Conservation (phyloP, 1,140 invertebrate species). For the Eriosoma lanigerum region DNA sequence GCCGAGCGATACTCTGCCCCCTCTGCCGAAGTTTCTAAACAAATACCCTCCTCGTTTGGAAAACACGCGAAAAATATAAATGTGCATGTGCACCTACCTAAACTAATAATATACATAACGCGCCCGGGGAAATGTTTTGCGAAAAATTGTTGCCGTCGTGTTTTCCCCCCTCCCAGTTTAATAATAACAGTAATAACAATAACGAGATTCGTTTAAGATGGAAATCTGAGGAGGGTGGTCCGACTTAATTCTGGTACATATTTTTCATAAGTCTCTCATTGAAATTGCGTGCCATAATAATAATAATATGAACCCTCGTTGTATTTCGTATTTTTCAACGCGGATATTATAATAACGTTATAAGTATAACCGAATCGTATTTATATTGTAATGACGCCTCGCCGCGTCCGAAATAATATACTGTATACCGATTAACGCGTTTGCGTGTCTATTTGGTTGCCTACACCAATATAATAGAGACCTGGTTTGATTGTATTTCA, state of each 20-base stretch:
- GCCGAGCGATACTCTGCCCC: too few relatives aligned
- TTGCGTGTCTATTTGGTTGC: slow-evolving; percentile 14
- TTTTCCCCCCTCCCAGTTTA: neutral
- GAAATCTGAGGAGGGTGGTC: slow-evolving; percentile 32
- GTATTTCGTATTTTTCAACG: neutral
- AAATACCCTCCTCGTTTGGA: slow-evolving; percentile 21
- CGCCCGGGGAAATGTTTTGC: slow-evolving; percentile 18
- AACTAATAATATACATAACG: neutral
- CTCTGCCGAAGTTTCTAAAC: slow-evolving; percentile 27
- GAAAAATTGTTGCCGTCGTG: neutral
- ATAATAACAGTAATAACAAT: slow-evolving; percentile 50
- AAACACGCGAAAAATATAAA: slow-evolving; percentile 34
- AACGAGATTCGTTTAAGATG: slow-evolving; percentile 51
- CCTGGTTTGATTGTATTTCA: too few relatives aligned
- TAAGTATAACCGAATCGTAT: too few relatives aligned
- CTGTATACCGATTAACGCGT: neutral
- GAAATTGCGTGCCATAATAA: neutral
- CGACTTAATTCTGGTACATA: slow-evolving; percentile 46
- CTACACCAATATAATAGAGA: slow-evolving; percentile 3
- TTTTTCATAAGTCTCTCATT: slow-evolving; percentile 46
- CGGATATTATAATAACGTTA: neutral
- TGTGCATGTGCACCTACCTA: neutral
- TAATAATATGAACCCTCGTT: neutral
- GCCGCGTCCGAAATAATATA: too few relatives aligned
- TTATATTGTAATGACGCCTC: too few relatives aligned